Conservation (phyloP, 2,888 invertebrate genomes). For the Dorcus parallelipipedus region DNA sequence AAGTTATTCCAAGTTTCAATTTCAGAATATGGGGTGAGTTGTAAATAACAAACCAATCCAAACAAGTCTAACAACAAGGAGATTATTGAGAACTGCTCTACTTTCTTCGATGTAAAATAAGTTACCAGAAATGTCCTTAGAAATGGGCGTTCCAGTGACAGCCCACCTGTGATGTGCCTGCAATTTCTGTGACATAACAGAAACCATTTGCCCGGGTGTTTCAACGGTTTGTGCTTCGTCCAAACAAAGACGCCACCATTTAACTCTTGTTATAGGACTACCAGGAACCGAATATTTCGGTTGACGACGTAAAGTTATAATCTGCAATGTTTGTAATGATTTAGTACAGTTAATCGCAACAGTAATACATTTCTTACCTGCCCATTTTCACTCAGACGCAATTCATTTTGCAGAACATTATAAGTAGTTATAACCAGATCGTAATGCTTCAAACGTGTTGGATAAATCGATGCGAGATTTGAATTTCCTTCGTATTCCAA, state of each 20-base stretch:
- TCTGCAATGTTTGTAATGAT: neutral
- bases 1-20: constrained; percentile 53
- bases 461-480: constrained; percentile 57
- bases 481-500: constrained; percentile 53
- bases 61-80: constrained; percentile 44
- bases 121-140: constrained; percentile 42
- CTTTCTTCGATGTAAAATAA: neutral
- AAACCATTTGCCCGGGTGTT: constrained; percentile 54
- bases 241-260: constrained; percentile 75
- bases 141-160: constrained; percentile 65
- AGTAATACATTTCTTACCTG: constrained; percentile 29
- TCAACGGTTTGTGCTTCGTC: constrained; percentile 84
- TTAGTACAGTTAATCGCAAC: neutral
- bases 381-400: constrained; percentile 57
- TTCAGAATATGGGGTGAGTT: constrained; percentile 56
- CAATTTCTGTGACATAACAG: constrained; percentile 61
- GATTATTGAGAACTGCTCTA: constrained; percentile 12
- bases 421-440: constrained; percentile 75
- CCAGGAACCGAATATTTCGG: constrained; percentile 62
- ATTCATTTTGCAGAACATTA: constrained; percentile 59
- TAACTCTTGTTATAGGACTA: constrained; percentile 64
- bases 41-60: constrained; percentile 60
- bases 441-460: constrained; percentile 58
- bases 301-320: constrained; percentile 51
- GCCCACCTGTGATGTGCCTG: constrained; percentile 67